phyloP scores from a whole-genome alignment of 2,797 vertebrate species.

The Poliocrania exsul region DNA sequence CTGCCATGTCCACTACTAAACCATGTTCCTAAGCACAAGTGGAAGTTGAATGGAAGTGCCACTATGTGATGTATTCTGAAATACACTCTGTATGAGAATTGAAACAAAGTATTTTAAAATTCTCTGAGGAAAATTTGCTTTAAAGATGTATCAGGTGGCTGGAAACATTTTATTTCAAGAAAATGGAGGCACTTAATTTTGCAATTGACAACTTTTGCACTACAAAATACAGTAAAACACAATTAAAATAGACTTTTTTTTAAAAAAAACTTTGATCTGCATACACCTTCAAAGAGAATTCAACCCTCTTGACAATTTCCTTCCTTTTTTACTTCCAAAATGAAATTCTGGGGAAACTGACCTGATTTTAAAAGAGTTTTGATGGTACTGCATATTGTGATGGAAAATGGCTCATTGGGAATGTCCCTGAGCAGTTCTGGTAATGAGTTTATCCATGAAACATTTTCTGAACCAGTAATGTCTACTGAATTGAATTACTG shows the following conservation, averaged over 20 bases:
- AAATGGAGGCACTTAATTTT: neutral
- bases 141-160: neutral
- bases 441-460: constrained; percentile 54
- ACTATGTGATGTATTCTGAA: neutral
- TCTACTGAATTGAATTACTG: constrained; percentile 59
- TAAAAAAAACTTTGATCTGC: neutral
- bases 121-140: neutral
- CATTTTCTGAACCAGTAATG: constrained; percentile 47
- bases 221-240: neutral
- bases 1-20: neutral
- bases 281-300: neutral
- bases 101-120: neutral
- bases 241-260: neutral
- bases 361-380: neutral
- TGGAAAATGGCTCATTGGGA: neutral
- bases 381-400: neutral
- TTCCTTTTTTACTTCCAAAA: neutral
- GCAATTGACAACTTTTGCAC: neutral
- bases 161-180: neutral
- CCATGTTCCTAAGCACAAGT: neutral
- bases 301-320: neutral
- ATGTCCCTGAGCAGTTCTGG: neutral
- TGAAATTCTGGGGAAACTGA: neutral
- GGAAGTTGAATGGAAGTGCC: neutral
- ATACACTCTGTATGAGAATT: neutral